A percentile compares a stretch with the other conserved stretches of the same genome.
Evolutionary conservation across 2,888 invertebrate genomes (phyloP).

Genomic region (Diachrysia chrysitis): DNA sequence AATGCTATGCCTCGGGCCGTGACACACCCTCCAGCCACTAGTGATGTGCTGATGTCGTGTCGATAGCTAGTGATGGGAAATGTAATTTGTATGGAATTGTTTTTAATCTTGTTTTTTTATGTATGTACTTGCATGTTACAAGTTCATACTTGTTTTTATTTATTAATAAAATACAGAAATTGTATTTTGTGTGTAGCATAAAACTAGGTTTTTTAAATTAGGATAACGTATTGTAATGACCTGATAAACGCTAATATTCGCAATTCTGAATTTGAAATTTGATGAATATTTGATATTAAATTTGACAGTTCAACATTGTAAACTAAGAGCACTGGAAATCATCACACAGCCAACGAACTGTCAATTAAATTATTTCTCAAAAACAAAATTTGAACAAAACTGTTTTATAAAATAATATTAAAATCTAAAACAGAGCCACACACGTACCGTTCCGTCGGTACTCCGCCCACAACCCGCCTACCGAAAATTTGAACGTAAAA

Average conservation of each 20-base stretch:
- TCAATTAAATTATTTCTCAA: neutral
- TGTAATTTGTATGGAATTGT: neutral
- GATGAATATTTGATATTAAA: neutral
- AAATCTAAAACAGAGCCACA: slow-evolving; percentile 64
- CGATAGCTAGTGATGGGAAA: slow-evolving; percentile 60
- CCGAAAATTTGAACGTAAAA: slow-evolving; percentile 84
- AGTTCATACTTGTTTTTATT: too few species aligned
- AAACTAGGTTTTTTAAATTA: too few species aligned
- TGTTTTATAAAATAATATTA: neutral
- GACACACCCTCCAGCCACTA: slow-evolving; percentile 83
- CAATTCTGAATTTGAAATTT: neutral
- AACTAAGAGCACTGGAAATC: neutral
- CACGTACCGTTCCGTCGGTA: slow-evolving; percentile 58
- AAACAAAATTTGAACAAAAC: slow-evolving; percentile 3
- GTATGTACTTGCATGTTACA: neutral
- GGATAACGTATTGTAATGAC: neutral
- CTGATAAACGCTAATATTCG: neutral
- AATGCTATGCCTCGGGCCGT: slow-evolving; percentile 81
- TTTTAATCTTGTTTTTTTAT: neutral
- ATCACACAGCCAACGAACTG: neutral
- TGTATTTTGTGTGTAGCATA: too few species aligned
- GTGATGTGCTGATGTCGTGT: slow-evolving; percentile 66
- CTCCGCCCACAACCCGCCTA: slow-evolving; percentile 85
- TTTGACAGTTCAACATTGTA: neutral
- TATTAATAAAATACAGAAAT: too few species aligned